Evolutionary conservation across 2,888 invertebrate species (phyloP), one percentile per base, ranked within the genome.

Genomic region (Rugalucina vietnamica): DNA sequence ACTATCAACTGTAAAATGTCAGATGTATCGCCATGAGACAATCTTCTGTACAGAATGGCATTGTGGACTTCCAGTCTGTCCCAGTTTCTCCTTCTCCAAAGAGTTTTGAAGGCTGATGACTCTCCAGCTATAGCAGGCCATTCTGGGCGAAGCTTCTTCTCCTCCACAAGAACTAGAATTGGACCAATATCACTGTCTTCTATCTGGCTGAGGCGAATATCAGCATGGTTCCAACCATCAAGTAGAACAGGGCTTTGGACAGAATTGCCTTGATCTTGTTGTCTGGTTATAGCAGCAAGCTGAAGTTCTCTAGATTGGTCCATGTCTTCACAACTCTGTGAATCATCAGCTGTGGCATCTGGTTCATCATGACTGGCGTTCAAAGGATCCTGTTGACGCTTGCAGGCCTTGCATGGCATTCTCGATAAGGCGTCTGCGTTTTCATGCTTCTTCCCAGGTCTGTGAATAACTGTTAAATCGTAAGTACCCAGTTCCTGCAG

Each of bases 361-460:
- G 14, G 14, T 18, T 18, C 14, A 14, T 49, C 50, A 18, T 49
- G 14, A 14, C 50, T 49, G 50, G 50, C 27, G 24, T 65, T 24
- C 65, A 12, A 27, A 49, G 18, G 50, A 49, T 34, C 70, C 34
- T 32, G 34, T 34, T 24, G 70, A 18, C 32, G 29, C 24, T 14
- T 8, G 24, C 1, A 27, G 18, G 21, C 43, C 39, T 43, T 73
- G 10, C 43, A 37, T 18, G 39, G 10, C 10, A 27, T 69, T 43
- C 79, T 54, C 1, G 78, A 78, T 18, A 81, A 32, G 34, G 65
- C 77, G 70, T 83, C 80, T 50, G 87, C 80, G 75, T 87, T 82
- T 2, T 24, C 29, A 36, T 87, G 81, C 21, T 57, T 81, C 76
- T 32, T 37, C 24, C 82, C 82, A 14, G 79, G 36, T 29, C 85